Evolutionary conservation across 2,797 vertebrate genomes (phyloP), one percentile per base, ranked within the genome.

Genomic region (Triplophysa bombifrons): DNA sequence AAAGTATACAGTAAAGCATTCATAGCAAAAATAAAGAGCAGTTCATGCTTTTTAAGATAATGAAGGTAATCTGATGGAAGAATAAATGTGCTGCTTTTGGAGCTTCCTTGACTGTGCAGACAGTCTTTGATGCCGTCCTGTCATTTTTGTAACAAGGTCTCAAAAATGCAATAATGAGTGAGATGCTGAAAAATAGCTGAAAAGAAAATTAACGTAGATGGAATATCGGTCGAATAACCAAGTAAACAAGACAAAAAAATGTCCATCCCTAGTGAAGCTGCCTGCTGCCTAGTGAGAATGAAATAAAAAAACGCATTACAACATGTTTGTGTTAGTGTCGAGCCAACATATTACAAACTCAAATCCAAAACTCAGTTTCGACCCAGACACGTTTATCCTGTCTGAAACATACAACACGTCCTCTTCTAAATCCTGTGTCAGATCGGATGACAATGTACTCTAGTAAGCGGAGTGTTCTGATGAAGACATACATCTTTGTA

Each of bases 401-500:
- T 17, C 14, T 30, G 16, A 63, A 63, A 30, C 25, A 16, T 63
- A 63, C 11, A 48, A 11, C 46, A 48, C 22, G 30, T 63, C 14
- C 16, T 63, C 16, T 6, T 63, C 5, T 63, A 63, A 63, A 63
- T 63, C 17, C 19, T 65, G 19, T 41, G 34, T 41, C 63, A 20
- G 34, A 65, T 65, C 4, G 9, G 20, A 65, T 41, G 34, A 41
- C 34, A 65, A 65, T 41, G 34, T 41, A 41, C 34, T n/a, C 63
- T 14, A 41, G 34, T 19, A 19, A 65, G 63, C 19, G 63, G 30
- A 41, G 34, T 17, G 10, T 67, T 73, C 55, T 84, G 65, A 83
- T 83, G 53, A 82, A 84, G 82, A 74, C 73, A 44, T 69, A 74
- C 51, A 66, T 69, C 65, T 53, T 72, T 63, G 50, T 63, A 67